Evolutionary conservation across 1,140 invertebrate species (phyloP).

Genomic region (Aplysia californica): DNA sequence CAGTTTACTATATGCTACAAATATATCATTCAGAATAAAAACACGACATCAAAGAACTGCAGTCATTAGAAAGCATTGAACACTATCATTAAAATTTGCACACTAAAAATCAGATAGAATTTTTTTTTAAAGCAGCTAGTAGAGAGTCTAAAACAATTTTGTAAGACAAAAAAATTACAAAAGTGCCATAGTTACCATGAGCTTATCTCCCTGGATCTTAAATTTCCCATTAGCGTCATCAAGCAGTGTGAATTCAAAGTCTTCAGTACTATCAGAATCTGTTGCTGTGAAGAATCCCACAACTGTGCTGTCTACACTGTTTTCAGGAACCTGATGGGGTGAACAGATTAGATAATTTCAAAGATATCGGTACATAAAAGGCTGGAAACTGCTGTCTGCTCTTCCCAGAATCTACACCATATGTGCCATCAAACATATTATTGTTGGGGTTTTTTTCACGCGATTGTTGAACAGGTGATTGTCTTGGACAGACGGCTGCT

Average conservation of each 20-base stretch:
- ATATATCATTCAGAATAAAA: too few relatives aligned
- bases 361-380: too few relatives aligned
- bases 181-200: too few relatives aligned
- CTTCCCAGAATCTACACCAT: too few relatives aligned
- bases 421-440: not conserved
- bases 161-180: too few relatives aligned
- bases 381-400: too few relatives aligned
- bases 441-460: not conserved
- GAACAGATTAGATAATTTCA: too few relatives aligned
- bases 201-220: conserved; percentile 32
- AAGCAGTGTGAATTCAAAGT: conserved; percentile 34
- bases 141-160: too few relatives aligned
- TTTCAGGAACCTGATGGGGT: conserved; percentile 38
- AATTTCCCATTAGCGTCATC: conserved; percentile 38
- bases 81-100: not conserved
- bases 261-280: conserved; percentile 43
- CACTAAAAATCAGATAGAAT: not conserved
- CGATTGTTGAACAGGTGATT: not conserved
- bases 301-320: conserved; percentile 37
- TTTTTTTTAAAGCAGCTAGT: too few relatives aligned
- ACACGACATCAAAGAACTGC: too few relatives aligned
- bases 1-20: too few relatives aligned
- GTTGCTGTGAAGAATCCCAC: conserved; percentile 30
- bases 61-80: not conserved
- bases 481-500: too few relatives aligned